These are phyloP conservation scores for Gambusia affinis DNA, from an alignment of 2,113 vertebrate species.

Conservation along the genomic window DNA sequence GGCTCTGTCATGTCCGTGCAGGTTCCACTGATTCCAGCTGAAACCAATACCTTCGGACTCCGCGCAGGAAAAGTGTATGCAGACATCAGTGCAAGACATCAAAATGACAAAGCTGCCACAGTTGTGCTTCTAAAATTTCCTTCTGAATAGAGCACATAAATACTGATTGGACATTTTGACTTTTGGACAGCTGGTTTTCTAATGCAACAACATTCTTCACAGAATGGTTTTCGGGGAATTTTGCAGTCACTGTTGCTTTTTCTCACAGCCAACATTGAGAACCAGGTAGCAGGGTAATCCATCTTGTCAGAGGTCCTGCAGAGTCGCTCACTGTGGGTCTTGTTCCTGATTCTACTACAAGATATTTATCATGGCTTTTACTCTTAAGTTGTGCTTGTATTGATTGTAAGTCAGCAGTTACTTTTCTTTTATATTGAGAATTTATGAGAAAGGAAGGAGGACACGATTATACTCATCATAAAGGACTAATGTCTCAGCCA, in stretches of 20 bases:
- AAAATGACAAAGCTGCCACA: conserved; percentile 81
- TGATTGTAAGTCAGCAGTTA: too few species aligned
- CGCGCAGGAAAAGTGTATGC: conserved; percentile 45
- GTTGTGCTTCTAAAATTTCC: conserved; percentile 79
- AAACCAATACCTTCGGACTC: conserved; percentile 78
- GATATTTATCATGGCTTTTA: conserved; percentile 36
- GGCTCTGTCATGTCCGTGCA: conserved; percentile 53
- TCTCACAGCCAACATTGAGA: conserved; percentile 57
- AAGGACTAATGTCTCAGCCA: too few species aligned
- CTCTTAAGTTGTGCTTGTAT: conserved; percentile 13
- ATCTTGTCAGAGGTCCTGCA: conserved; percentile 62
- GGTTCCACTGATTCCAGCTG: conserved; percentile 64
- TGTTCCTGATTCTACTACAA: conserved; percentile 12
- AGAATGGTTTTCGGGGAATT: conserved; percentile 72
- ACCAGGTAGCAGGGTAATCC: conserved; percentile 59
- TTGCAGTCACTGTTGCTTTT: conserved; percentile 39
- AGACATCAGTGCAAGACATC: conserved; percentile 59
- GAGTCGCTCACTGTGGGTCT: conserved; percentile 28
- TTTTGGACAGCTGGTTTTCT: conserved; percentile 80
- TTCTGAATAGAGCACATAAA: conserved; percentile 75
- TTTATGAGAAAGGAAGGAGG: too few species aligned
- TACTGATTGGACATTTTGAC: conserved; percentile 74
- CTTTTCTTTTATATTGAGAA: too few species aligned
- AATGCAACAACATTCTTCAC: conserved; percentile 67
- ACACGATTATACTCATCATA: too few species aligned